Base-by-base conservation (phyloP, 2,113 vertebrate species). In the Cyanoliseus patagonus region DNA sequence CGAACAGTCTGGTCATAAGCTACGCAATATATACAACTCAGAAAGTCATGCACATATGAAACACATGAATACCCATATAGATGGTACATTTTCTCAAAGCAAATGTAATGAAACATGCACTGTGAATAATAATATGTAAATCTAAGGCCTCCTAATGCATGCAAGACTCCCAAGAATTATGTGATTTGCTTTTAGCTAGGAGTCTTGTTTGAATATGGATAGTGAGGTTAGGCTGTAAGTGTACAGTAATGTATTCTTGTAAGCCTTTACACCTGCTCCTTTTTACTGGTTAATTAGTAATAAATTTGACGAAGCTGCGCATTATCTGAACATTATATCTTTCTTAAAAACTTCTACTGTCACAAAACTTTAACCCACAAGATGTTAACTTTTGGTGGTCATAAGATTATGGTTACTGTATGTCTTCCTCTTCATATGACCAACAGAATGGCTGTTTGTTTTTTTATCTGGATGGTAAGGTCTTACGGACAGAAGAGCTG, bases 41-140 rank as follows among this genome's bases (percentile, higher is more conserved):
- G 66, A 68, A 89, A 86, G 62, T 5, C 27, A 6, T 9, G 52
- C 46, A 42, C 64, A 16, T 46, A 37, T 35, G 68, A 84, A 94
- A 61, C 75, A 59, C 79, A 31, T 59, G 80, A 90, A 90, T 83
- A 28, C 42, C 41, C 61, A 61, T 78, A 88, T 76, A 85, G 90
- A 90, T 78, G 39, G 47, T 75, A 59, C 68, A 61, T 93, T 93
- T 94, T 90, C 82, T 94, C 79, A 83, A 79, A 92, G 84, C 22
- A 53, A 67, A 92, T 39, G 67, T 94, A 96, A 94, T 94, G 83
- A 92, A 93, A 90, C 3, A 17, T 88, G 82, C 92, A 53, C 90
- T 83, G 73, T 96, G 94, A 90, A 91, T 92, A 96, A 88, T 93
- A 94, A 94, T 95, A 96, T 88, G 75, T 70, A 95, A 93, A 92